Evolutionary conservation across 1,140 invertebrate species (phyloP).

Genomic region (Bombus cullumanus): DNA sequence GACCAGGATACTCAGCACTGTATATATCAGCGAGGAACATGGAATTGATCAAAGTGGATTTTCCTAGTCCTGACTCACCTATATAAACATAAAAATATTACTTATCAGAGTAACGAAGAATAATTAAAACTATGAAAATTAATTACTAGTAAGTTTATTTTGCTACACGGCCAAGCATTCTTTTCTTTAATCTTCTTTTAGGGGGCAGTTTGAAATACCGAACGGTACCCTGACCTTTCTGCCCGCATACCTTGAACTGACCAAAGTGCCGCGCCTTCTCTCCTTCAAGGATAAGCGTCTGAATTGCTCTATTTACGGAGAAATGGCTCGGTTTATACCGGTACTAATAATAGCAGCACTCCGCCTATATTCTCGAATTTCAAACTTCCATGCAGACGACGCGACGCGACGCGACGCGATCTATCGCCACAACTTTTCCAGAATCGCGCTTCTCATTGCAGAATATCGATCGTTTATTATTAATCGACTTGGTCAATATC

Average conservation of each 20-base stretch:
- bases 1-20: conserved; percentile 94
- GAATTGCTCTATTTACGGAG: conserved; percentile 72
- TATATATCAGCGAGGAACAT: conserved; percentile 99
- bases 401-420: too few species aligned
- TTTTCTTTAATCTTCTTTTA: background rate
- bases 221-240: conserved; percentile 55
- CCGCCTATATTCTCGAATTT: conserved; percentile 63
- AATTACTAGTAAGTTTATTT: background rate
- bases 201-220: conserved; percentile 22
- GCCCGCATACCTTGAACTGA: conserved; percentile 63
- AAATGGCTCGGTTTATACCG: conserved; percentile 62
- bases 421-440: background rate
- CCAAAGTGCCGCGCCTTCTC: conserved; percentile 56
- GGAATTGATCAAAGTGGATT: conserved; percentile 99
- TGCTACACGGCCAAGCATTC: too few species aligned
- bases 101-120: background rate
- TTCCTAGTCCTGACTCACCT: conserved; percentile 98
- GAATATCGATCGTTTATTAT: background rate
- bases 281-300: conserved; percentile 65
- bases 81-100: conserved; percentile 67
- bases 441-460: background rate
- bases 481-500: too few species aligned
- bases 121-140: background rate
- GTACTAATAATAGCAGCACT: conserved; percentile 65
- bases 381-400: conserved; percentile 18